Evolutionary conservation across 2,797 vertebrate species (phyloP), one percentile per base, ranked within the genome.

Genomic region (Fundulus diaphanus): DNA sequence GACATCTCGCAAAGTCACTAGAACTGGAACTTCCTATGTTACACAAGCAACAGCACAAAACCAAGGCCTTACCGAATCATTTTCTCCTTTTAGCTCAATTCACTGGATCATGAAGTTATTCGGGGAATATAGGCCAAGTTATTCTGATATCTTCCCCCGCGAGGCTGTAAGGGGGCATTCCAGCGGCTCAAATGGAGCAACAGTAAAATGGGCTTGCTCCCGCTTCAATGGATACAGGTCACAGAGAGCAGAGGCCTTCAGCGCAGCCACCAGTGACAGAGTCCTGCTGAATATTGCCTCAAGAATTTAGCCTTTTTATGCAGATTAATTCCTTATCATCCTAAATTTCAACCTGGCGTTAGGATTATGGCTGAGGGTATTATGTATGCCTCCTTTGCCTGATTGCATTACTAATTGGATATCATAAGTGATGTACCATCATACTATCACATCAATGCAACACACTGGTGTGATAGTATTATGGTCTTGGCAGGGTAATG

Each of bases 71-170:
- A 79, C 85, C 77, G 82, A 67, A 77, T 84, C 82, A 87, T 86
- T 84, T 85, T 89, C 88, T 90, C 82, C 80, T 83, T 70, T 87
- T 61, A 66, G 75, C 79, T 86, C 65, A 56, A 81, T 74, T 82
- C 79, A 85, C 85, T 29, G 77, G 82, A 91, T 85, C 82, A 69
- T 63, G 7, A 76, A 82, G 88, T 91, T 91, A 91, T 84, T 91
- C 78, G 2, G 71, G 81, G 88, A 90, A 93, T 90, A 90, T 89
- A 90, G 91, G 92, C 86, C 90, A 89, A 82, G 85, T 93, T 92
- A 90, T 91, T 91, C 86, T 84, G 81, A 92, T 87, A 86, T 74
- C 79, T 71, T 79, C 74, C 87, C 88, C 90, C 85, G 80, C 24
- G n/a, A 79, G 87, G 87, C 73, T 24, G 70, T 56, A 42, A 73